Percentiles rank a stretch among this genome's conserved stretches.
Conservation (phyloP, 1,140 invertebrate genomes). For the Drosophila rufa region DNA sequence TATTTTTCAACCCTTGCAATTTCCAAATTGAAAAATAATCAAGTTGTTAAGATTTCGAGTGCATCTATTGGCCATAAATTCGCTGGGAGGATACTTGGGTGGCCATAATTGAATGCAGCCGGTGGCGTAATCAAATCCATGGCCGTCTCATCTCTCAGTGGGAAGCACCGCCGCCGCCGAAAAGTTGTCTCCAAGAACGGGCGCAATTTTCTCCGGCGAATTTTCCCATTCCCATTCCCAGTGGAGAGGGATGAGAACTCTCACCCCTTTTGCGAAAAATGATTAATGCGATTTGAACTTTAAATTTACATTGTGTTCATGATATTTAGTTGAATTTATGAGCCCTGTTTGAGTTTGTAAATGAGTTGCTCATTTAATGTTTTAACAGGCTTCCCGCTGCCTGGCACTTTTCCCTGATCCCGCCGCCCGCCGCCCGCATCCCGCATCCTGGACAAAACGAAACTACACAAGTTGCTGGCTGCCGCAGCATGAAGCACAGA, state of each 20-base stretch:
- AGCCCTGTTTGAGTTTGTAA: conserved; percentile 83
- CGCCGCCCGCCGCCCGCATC: background rate
- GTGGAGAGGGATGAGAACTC: background rate
- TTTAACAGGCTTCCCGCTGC: conserved; percentile 54
- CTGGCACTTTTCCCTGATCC: background rate
- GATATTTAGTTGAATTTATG: conserved; percentile 83
- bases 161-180: conserved; percentile 14
- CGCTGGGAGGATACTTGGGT: conserved; percentile 1
- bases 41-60: background rate
- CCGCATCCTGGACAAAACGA: conserved; percentile 1
- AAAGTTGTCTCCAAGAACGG: conserved; percentile 49
- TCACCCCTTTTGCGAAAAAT: conserved; percentile 61
- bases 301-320: conserved; percentile 83
- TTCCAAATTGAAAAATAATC: background rate
- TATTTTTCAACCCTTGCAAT: background rate
- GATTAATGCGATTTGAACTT: conserved; percentile 83
- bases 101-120: conserved; percentile 51
- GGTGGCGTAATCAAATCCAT: conserved; percentile 67
- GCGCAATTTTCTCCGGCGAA: conserved; percentile 5
- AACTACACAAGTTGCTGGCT: conserved; percentile 41
- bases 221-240: background rate
- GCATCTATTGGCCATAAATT: conserved; percentile 29
- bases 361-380: conserved; percentile 84
- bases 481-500: conserved; percentile 10
- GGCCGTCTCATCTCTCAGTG: conserved; percentile 37